Conservation (phyloP, 2,888 invertebrate species). For the Eupithecia dodoneata region DNA sequence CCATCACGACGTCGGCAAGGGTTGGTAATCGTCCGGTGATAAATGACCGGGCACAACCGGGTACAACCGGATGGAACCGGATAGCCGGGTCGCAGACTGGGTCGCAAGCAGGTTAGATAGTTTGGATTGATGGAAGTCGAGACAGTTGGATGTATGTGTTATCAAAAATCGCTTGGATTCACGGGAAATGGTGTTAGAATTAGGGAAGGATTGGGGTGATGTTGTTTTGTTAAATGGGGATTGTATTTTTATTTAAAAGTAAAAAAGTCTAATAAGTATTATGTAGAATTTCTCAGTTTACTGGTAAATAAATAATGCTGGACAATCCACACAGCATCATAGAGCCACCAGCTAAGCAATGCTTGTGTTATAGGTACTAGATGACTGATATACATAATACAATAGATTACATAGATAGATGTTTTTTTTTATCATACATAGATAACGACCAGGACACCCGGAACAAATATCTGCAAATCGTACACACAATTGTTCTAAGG, state of each 20-base stretch:
- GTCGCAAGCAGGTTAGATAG: slow-evolving; percentile 70
- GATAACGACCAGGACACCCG: no score
- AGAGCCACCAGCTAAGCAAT: no score
- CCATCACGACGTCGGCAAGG: slow-evolving; percentile 64
- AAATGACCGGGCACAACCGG: slow-evolving; percentile 67
- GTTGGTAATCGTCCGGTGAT: slow-evolving; percentile 74
- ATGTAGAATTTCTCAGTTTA: no score
- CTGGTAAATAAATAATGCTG: no score
- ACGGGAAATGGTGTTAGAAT: neutral
- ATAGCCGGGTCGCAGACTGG: slow-evolving; percentile 51
- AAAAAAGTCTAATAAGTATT: no score
- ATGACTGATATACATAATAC: no score
- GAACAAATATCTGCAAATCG: no score
- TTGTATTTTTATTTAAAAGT: neutral
- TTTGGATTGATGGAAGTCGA: slow-evolving; percentile 65
- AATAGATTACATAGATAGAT: no score
- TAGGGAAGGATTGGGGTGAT: neutral
- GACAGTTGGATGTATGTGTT: slow-evolving; percentile 30
- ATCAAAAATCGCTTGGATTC: slow-evolving; percentile 23
- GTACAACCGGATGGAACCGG: slow-evolving; percentile 56
- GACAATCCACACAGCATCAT: no score
- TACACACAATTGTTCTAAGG: no score
- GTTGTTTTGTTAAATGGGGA: neutral
- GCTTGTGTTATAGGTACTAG: no score
- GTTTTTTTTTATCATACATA: no score